Base-by-base conservation (phyloP, 1,140 invertebrate species). In the Spodoptera frugiperda region DNA sequence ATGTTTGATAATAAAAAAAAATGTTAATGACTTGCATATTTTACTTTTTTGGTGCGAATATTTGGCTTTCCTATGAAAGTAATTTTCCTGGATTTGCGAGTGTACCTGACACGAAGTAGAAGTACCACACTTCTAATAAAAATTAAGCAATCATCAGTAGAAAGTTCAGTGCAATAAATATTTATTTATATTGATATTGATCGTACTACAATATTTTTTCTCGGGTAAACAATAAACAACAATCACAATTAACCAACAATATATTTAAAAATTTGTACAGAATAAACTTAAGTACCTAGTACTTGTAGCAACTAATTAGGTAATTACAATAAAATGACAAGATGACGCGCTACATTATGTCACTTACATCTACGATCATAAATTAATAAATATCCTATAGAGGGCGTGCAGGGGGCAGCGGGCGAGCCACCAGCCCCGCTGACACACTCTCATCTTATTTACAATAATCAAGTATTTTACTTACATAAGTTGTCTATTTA, bases 261-360 rank as follows among this genome's bases (percentile, higher is more conserved):
- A 90, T 92, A 88, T 91, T 90, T 84, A 85, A 85, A 87, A 84
- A 87, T 89, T 91, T 92, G 90, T 91, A 90, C 88, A 92, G 78
- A 86, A 84, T 86, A 86, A 82, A 85, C 59, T 76, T 82, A 80
- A 59, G 48, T 54, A 72, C 44, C 33, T 76, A 89, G 85, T 87
- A 88, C 84, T 86, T 51, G 71, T 80, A 82, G 77, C 76, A 79
- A 75, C 25, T 74, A 78, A 82, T 78, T n/a, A n/a, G 3, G 3
- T 82, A 75, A 72, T 80, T 80, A 78, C 77, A 49, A 75, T 68
- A 63, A 77, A 81, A 80, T 79, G 81, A 80, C 80, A 73, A 82
- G 78, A 83, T 78, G 77, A 77, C 63, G 72, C 44, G 33, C 54
- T 73, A 73, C 54, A 6, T 39, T 39, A 49, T 73, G 55, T 73